Conservation (phyloP, 2,113 vertebrate genomes). For the Gymnobelideus leadbeateri region DNA sequence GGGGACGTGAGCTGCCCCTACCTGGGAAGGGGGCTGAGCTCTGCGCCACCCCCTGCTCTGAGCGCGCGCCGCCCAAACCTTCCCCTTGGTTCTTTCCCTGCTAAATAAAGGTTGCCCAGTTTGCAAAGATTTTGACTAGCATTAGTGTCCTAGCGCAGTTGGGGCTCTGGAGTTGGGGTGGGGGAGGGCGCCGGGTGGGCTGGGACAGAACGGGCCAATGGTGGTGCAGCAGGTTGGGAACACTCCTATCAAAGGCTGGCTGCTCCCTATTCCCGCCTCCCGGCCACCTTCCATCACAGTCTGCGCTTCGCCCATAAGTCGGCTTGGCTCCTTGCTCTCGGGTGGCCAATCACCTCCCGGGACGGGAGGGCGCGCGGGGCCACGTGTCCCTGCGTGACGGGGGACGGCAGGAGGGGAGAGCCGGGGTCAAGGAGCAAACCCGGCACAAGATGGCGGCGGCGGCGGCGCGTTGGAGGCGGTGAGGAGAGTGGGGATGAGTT, state of each 20-base stretch:
- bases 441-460: constrained; percentile 90
- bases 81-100: constrained; percentile 16
- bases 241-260: neutral
- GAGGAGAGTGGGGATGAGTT: constrained; percentile 28
- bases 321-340: neutral
- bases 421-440: constrained; percentile 81
- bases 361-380: constrained; percentile 66
- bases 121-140: constrained; percentile 49
- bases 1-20: neutral
- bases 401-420: constrained; percentile 58
- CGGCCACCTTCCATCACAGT: neutral
- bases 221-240: neutral
- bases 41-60: neutral
- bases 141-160: constrained; percentile 17
- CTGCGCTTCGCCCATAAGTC: constrained; percentile 14
- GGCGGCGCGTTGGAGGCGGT: constrained; percentile 81
- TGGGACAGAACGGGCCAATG: neutral
- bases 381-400: constrained; percentile 79
- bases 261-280: neutral
- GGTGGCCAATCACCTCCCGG: constrained; percentile 67
- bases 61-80: constrained; percentile 48
- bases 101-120: constrained; percentile 76
- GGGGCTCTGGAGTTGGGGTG: neutral
- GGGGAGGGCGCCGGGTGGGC: neutral
- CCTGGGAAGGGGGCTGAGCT: constrained; percentile 14